These are phyloP conservation scores for Pocillopora damicornis DNA, from an alignment of 64 coral and sea anemone genomes.

Conservation along the genomic window DNA sequence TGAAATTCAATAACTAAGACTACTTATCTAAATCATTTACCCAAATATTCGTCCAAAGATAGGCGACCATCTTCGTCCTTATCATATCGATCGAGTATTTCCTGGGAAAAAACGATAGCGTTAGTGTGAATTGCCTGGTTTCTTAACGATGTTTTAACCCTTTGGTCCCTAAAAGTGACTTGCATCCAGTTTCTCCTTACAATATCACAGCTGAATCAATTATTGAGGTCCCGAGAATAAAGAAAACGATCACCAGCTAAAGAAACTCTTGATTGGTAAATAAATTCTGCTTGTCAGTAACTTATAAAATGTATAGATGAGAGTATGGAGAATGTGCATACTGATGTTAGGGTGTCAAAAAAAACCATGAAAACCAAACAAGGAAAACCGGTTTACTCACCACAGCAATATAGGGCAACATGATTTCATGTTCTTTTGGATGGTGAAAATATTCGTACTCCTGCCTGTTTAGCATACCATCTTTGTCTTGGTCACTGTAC, in stretches of 20 bases:
- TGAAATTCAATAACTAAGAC: not conserved
- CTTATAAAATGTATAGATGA: too few relatives aligned
- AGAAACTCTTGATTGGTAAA: not conserved
- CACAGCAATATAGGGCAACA: slow-evolving; percentile 87
- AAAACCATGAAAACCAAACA: not conserved
- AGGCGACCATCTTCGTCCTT: slow-evolving; percentile 79
- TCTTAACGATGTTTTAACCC: too few relatives aligned
- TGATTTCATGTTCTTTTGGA: slow-evolving; percentile 83
- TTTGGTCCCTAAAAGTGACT: too few relatives aligned
- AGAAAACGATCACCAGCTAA: not conserved
- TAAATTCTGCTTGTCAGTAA: too few relatives aligned
- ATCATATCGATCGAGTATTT: slow-evolving; percentile 67
- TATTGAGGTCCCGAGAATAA: not conserved
- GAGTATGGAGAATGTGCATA: too few relatives aligned
- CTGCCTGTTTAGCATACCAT: slow-evolving; percentile 58
- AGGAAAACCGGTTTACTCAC: slow-evolving; percentile 35
- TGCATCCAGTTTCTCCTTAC: too few relatives aligned
- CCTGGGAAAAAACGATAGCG: slow-evolving; percentile 6
- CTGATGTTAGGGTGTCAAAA: too few relatives aligned
- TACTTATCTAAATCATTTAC: slow-evolving; percentile 10
- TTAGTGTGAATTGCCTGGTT: not conserved
- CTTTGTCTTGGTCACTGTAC: slow-evolving; percentile 87
- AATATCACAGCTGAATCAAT: too few relatives aligned
- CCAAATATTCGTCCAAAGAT: slow-evolving; percentile 78
- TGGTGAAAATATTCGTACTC: slow-evolving; percentile 91